Percentiles rank a stretch among this genome's conserved stretches.
Evolutionary conservation across 1,140 invertebrate species (phyloP).

Genomic region (Elymnias hypermnestra): DNA sequence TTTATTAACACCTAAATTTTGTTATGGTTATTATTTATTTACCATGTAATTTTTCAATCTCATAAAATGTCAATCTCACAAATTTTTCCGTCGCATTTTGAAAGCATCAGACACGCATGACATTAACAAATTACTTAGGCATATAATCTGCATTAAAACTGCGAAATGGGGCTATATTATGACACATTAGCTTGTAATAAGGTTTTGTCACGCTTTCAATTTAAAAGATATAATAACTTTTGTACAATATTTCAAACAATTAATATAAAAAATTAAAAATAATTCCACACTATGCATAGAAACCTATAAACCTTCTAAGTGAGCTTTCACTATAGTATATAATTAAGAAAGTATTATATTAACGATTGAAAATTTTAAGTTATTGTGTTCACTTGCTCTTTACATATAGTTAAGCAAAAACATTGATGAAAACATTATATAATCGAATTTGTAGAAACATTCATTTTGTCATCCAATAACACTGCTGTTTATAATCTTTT

Average conservation of each 20-base stretch:
- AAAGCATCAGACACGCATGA: slow-evolving; percentile 17
- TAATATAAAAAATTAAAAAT: too few species aligned
- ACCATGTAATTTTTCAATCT: too few species aligned
- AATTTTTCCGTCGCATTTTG: slow-evolving; percentile 8
- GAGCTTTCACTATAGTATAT: too few species aligned
- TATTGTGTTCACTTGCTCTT: slow-evolving; percentile 34
- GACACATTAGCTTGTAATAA: slow-evolving; percentile 14
- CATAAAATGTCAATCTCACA: too few species aligned
- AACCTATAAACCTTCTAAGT: too few species aligned
- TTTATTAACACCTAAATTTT: slow-evolving; percentile 23
- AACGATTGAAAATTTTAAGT: too few species aligned
- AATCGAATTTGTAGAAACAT: slow-evolving; percentile 24
- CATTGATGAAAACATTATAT: slow-evolving; percentile 28
- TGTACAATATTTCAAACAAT: too few species aligned
- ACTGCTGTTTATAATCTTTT: slow-evolving; percentile 24
- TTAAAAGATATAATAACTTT: too few species aligned
- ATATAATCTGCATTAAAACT: slow-evolving; percentile 21
- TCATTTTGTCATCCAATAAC: slow-evolving; percentile 17
- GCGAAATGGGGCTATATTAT: slow-evolving; percentile 14
- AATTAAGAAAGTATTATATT: too few species aligned
- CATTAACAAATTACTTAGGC: slow-evolving; percentile 27
- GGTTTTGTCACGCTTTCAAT: slow-evolving; percentile 25
- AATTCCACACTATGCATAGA: too few species aligned
- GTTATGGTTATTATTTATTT: slow-evolving; percentile 16
- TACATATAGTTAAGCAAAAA: slow-evolving; percentile 48